Conservation (phyloP, 2,888 invertebrate genomes). For the Caenorhabditis sinica region DNA sequence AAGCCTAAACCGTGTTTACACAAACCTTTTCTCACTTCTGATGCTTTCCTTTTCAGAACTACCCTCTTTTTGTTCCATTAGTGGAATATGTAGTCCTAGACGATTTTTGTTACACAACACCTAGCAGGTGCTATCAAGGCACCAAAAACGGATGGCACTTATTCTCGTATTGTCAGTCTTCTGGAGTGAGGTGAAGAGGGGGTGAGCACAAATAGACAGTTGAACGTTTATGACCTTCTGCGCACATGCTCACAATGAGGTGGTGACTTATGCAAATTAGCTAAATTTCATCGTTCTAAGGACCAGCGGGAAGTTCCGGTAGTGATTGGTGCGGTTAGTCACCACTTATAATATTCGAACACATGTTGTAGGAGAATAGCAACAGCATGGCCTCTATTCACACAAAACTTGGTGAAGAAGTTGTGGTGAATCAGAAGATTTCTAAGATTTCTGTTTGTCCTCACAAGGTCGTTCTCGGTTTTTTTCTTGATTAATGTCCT, state of each 20-base stretch:
- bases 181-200: slow-evolving; percentile 31
- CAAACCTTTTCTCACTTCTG: slow-evolving; percentile 43
- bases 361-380: slow-evolving; percentile 36
- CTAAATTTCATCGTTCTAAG: slow-evolving; percentile 58
- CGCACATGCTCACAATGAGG: slow-evolving; percentile 60
- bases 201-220: slow-evolving; percentile 37
- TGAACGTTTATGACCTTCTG: slow-evolving; percentile 49
- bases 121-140: slow-evolving; percentile 64
- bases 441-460: slow-evolving; percentile 5
- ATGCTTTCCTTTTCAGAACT: background rate
- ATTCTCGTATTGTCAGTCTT: slow-evolving; percentile 46
- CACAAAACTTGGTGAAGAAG: background rate
- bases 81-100: slow-evolving; percentile 36
- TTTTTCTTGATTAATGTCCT: slow-evolving; percentile 19
- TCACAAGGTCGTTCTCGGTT: slow-evolving; percentile 3
- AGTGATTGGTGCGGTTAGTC: slow-evolving; percentile 51
- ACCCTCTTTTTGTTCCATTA: slow-evolving; percentile 41
- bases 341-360: slow-evolving; percentile 46
- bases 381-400: slow-evolving; percentile 41
- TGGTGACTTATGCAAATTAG: slow-evolving; percentile 66
- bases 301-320: slow-evolving; percentile 63
- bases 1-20: slow-evolving; percentile 52
- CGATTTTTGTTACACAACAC: slow-evolving; percentile 56
- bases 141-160: slow-evolving; percentile 19
- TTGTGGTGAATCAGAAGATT: background rate